phyloP scores from a whole-genome alignment of 1,140 invertebrate species.

The Euura saliciscinereae region DNA sequence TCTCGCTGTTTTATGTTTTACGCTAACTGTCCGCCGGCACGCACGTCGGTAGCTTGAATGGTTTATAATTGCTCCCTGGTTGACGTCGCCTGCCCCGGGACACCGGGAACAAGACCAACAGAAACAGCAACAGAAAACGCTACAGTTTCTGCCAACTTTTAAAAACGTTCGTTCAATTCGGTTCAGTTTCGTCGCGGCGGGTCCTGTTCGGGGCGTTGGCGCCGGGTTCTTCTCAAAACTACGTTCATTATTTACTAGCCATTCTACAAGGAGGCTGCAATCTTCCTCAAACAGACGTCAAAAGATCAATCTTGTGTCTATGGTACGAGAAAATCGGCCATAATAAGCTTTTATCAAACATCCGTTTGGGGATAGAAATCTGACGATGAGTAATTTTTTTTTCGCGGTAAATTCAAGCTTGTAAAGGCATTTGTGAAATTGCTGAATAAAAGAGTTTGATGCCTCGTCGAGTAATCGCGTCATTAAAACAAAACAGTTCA shows the following conservation, averaged over 20 bases:
- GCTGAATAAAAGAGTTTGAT: too few species aligned
- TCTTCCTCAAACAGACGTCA: background rate
- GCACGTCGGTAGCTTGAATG: slow-evolving; percentile 3
- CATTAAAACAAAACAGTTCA: background rate
- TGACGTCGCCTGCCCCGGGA: background rate
- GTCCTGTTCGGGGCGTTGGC: background rate
- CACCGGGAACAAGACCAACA: background rate
- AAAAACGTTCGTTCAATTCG: background rate
- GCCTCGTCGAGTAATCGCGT: background rate
- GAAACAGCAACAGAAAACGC: background rate
- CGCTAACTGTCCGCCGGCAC: slow-evolving; percentile 4
- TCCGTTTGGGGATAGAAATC: too few species aligned
- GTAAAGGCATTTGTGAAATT: too few species aligned
- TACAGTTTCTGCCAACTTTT: slow-evolving; percentile 7
- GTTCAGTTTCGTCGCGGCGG: background rate
- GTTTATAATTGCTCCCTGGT: slow-evolving; percentile 7
- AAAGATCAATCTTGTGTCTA: background rate
- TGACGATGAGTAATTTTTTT: too few species aligned
- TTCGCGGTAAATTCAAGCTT: too few species aligned
- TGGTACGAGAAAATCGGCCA: too few species aligned
- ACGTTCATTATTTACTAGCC: background rate
- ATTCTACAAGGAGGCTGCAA: background rate
- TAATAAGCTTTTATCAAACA: too few species aligned
- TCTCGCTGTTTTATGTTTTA: background rate
- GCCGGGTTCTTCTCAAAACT: background rate